These are phyloP conservation scores for Neopipo cinnamomea DNA, from an alignment of 2,113 vertebrate species.

Conservation along the genomic window DNA sequence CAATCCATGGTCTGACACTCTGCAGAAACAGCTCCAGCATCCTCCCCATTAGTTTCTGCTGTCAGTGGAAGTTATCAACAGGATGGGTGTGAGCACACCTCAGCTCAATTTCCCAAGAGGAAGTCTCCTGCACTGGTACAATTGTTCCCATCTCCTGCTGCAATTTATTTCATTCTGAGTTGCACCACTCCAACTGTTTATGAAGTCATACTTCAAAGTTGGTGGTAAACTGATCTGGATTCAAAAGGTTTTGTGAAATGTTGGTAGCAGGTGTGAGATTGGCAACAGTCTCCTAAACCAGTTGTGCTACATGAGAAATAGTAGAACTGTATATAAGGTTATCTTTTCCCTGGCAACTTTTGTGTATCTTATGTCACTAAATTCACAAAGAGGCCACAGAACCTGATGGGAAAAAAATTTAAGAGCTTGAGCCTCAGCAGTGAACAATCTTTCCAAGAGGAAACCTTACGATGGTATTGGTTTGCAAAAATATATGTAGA, in stretches of 20 bases:
- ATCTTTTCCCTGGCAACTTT: neutral
- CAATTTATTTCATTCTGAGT: neutral
- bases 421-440: neutral
- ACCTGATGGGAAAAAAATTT: neutral
- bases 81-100: neutral
- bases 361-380: neutral
- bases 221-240: neutral
- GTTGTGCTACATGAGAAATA: neutral
- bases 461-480: neutral
- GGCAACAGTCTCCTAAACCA: neutral
- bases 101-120: neutral
- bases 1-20: neutral
- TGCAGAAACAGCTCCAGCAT: neutral
- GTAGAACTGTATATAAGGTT: neutral
- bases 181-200: neutral
- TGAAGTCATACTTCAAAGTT: neutral
- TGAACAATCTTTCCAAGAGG: neutral
- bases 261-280: neutral
- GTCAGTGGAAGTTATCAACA: neutral
- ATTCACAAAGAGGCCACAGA: neutral
- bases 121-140: neutral
- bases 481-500: neutral
- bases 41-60: neutral
- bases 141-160: neutral
- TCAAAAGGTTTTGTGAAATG: neutral